Evolutionary conservation across 2,888 invertebrate species (phyloP), one percentile per base, ranked within the genome.

Genomic region (Drosophila subsilvestris): DNA sequence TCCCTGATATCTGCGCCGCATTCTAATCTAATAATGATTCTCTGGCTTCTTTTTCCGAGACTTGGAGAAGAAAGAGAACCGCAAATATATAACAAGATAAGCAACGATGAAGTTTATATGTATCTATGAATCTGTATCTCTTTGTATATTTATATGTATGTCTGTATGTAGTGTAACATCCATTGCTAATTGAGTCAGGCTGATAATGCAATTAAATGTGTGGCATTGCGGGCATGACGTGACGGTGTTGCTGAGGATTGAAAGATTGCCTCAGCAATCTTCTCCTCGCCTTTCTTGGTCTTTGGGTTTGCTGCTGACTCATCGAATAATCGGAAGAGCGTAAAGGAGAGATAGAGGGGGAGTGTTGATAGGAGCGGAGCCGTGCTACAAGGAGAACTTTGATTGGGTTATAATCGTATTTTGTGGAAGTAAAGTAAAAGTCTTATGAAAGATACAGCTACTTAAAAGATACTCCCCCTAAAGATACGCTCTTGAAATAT

Each of bases 151-250:
- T 43, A 45, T 61, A 18, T 43, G 12, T 56, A 8, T 27, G 3
- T 42, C 27, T 44, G 27, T 51, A 29, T 65, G 32, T 54, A 50
- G 51, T 37, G 44, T 50, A 70, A 70, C 71, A 70, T 37, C 57
- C 57, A 58, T 58, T 44, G 57, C 60, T 71, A 82, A 80, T 80
- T 83, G 82, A 85, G 66, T 85, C 75, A 68, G 55, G 54, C 77
- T 61, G 82, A 82, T 86, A 86, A 86, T 83, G 80, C 83, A 86
- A 83, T 86, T 80, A 83, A 43, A 18, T 49, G 37, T 43, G 69
- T 17, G 61, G 27, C 56, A 53, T 37, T 37, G 17, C 44, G n/a
- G 45, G 45, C 29, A 54, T 58, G 61, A 55, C 50, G 69, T 56
- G 57, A 68, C 57, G 42, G 37, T 37, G 48, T 25, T 27, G 22